phyloP scores from a whole-genome alignment of 2,888 invertebrate genomes.

The Eucriotettix oculatus region DNA sequence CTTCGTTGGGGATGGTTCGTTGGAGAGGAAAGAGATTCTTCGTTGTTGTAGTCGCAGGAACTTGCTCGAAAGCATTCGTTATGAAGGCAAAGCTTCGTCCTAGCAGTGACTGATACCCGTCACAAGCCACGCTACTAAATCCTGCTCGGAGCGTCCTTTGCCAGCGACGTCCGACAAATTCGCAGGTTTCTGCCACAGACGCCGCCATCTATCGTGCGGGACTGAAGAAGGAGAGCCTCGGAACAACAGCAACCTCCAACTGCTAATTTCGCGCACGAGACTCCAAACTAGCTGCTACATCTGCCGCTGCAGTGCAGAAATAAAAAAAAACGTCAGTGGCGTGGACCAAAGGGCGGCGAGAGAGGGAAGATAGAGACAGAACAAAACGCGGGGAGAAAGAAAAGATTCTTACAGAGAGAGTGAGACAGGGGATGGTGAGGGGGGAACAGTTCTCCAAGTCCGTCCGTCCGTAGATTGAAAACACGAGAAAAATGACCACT shows the following conservation, averaged over 20 bases:
- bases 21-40: too few species aligned
- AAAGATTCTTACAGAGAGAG: not conserved
- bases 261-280: too few species aligned
- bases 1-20: too few species aligned
- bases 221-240: not conserved
- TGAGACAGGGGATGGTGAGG: not conserved
- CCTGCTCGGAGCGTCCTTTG: too few species aligned
- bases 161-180: conserved; percentile 14
- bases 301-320: not conserved
- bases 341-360: not conserved
- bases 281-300: too few species aligned
- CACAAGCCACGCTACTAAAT: too few species aligned
- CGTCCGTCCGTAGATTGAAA: conserved; percentile 13
- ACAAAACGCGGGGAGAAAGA: not conserved
- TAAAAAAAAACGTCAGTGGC: not conserved
- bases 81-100: too few species aligned
- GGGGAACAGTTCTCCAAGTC: conserved; percentile 8
- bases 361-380: not conserved
- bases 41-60: too few species aligned
- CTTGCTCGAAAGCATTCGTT: too few species aligned
- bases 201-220: conserved; percentile 13
- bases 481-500: conserved; percentile 13
- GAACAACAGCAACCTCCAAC: not conserved
- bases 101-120: too few species aligned
- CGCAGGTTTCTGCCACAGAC: conserved; percentile 16